phyloP scores from a whole-genome alignment of 1,140 invertebrate genomes.

The Zaprionus gabonicus region DNA sequence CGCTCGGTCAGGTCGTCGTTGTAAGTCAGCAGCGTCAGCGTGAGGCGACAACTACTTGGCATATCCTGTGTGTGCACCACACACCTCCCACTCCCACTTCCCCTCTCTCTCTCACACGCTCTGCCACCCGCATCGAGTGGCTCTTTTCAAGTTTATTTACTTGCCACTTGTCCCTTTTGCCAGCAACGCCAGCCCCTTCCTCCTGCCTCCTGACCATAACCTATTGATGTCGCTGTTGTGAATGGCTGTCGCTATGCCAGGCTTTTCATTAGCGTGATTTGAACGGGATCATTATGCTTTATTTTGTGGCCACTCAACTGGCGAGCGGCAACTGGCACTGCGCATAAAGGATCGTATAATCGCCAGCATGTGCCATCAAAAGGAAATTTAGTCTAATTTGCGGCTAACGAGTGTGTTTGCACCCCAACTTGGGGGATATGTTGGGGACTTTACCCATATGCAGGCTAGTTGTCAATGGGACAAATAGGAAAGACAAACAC shows the following conservation, averaged over 20 bases:
- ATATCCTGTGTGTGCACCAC: conserved; percentile 60
- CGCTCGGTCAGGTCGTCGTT: no score
- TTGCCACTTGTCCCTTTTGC: conserved; percentile 70
- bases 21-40: conserved; percentile 36
- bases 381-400: conserved; percentile 33
- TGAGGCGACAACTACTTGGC: conserved; percentile 73
- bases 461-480: background rate
- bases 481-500: conserved; percentile 1
- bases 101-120: background rate
- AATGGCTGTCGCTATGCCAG: conserved; percentile 36
- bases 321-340: conserved; percentile 10
- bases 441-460: background rate
- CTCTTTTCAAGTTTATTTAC: conserved; percentile 80
- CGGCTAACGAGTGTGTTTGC: conserved; percentile 15
- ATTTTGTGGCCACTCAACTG: conserved; percentile 51
- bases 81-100: conserved; percentile 36
- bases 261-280: conserved; percentile 81
- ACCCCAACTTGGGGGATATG: background rate
- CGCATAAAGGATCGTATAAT: conserved; percentile 16
- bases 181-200: conserved; percentile 21
- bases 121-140: conserved; percentile 54
- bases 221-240: conserved; percentile 56
- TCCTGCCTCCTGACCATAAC: conserved; percentile 6
- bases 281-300: conserved; percentile 62
- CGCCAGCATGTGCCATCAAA: background rate